Conservation (phyloP, 2,113 vertebrate genomes). For the Thryonomys swinderianus region DNA sequence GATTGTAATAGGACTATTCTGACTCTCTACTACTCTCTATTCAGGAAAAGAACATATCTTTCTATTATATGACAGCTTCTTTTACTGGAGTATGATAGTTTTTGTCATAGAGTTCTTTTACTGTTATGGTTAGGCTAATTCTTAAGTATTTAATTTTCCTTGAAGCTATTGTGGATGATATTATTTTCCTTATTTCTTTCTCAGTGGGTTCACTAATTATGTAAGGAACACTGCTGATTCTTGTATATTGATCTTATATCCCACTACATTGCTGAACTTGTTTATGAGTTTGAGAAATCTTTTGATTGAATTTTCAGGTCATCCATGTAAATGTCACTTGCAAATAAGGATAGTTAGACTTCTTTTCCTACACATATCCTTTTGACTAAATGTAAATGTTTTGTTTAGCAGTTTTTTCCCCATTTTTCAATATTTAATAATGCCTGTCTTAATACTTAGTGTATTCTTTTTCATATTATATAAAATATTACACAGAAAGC, state of each 20-base stretch:
- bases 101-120: neutral
- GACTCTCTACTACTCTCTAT: neutral
- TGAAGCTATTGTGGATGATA: neutral
- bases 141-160: neutral
- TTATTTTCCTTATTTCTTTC: neutral
- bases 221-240: neutral
- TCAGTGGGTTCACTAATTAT: neutral
- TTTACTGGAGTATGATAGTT: neutral
- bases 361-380: neutral
- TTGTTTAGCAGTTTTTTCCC: neutral
- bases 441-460: neutral
- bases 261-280: neutral
- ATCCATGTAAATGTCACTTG: neutral
- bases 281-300: neutral
- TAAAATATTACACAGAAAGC: neutral
- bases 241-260: neutral
- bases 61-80: neutral
- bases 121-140: neutral
- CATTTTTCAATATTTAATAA: neutral
- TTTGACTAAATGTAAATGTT: neutral
- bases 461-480: neutral
- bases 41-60: neutral
- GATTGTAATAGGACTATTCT: neutral
- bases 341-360: neutral
- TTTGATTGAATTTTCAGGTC: neutral